Base-by-base conservation (phyloP, 2,888 invertebrate species). In the Ormyrus rosae region DNA sequence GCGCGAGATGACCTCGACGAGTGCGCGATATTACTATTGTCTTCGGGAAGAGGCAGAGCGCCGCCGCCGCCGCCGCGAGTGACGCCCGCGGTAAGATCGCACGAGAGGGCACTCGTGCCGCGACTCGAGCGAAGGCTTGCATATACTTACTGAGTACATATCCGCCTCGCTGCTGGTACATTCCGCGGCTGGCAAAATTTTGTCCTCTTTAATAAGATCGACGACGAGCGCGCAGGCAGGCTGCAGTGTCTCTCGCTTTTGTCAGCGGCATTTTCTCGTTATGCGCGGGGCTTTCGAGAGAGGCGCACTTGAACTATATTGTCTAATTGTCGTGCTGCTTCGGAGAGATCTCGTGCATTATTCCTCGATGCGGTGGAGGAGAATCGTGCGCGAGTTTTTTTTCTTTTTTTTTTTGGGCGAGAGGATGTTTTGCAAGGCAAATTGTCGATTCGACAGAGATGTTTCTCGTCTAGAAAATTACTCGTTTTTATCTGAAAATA, bases 21-120 rank as follows among this genome's bases (percentile, higher is more conserved):
- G 84, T 45, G 56, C 58, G 83, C 86, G 85, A 87, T 81, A 73
- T 86, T 85, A 85, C 86, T 84, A 85, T 87, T 88, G 87, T 87
- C 85, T 34, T 86, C 83, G 80, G 83, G 82, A 84, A 84, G 85
- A 84, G 86, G 46, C 8, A 13, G 85, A 85, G 85, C 84, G 82
- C 78, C 34, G 34, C 34, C 34, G 34, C 34, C 34, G 34, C 53
- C 67, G 85, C 85, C 85, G 83, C 86, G 87, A 85, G 85, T 85
- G 84, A 86, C 86, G 89, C 89, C 89, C 86, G 88, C 88, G 89
- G 89, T 88, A 85, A 88, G 85, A 84, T 86, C 87, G 79, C 82
- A 34, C 34, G 34, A 34, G 83, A 89, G 88, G 84, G 86, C 83
- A 81, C 89, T 89, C 85, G 81, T 83, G 83, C 34, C 58, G 8